Evolutionary conservation across 1,140 invertebrate genomes (phyloP).

Genomic region (Musca vetustissima): DNA sequence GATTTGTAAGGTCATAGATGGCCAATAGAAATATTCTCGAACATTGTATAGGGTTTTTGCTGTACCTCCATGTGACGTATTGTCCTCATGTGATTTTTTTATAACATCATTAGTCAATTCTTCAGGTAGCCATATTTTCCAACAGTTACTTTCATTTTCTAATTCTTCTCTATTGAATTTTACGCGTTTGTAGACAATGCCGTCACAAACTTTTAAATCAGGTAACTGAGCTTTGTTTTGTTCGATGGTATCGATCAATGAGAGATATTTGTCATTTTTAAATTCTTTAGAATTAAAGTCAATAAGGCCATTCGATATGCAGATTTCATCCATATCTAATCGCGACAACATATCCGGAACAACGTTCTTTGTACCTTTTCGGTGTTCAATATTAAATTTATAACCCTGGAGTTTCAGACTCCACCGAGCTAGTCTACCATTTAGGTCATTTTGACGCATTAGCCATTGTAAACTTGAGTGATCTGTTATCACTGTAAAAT

Average conservation of each 20-base stretch:
- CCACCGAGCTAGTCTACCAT: not conserved
- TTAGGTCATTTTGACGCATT: slow-evolving; percentile 32
- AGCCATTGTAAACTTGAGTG: slow-evolving; percentile 37
- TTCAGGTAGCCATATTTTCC: not conserved
- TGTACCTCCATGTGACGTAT: not conserved
- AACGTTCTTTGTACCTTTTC: slow-evolving; percentile 39
- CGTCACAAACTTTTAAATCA: slow-evolving; percentile 7
- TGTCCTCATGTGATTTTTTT: not conserved
- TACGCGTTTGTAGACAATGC: not conserved
- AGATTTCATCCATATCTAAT: slow-evolving; percentile 12
- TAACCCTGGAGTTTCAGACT: not conserved
- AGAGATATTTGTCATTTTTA: not conserved
- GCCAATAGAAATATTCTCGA: not conserved
- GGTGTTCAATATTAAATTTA: slow-evolving; percentile 33
- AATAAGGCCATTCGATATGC: not conserved
- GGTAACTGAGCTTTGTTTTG: slow-evolving; percentile 4
- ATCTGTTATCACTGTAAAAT: slow-evolving; percentile 51
- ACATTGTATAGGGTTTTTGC: not conserved
- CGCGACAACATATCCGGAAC: slow-evolving; percentile 41
- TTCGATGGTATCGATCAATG: not conserved
- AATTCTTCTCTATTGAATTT: not conserved
- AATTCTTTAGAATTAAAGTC: not conserved
- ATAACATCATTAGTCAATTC: not conserved
- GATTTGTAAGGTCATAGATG: not conserved
- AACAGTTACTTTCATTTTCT: not conserved